Base-by-base conservation (phyloP, 2,113 vertebrate genomes). In the Ornithorhynchus anatinus region DNA sequence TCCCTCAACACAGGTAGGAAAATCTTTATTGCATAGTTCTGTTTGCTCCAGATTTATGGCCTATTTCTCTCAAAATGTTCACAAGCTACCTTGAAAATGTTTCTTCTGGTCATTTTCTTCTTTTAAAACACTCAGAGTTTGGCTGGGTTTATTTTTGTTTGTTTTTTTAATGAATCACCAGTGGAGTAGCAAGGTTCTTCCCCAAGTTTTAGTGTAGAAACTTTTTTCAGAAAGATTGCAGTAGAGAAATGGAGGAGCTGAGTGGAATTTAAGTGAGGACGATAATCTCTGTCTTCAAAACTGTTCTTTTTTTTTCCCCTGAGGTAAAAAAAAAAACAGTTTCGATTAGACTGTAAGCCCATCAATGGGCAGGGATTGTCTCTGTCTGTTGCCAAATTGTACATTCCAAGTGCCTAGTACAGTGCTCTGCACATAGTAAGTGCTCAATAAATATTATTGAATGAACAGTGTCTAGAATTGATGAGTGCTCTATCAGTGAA, bases 1-100 rank as follows among this genome's bases (percentile, higher is more conserved):
- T 62, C 57, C 19, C 33, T 32, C 37, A 59, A 53, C 25, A 74
- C 19, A 71, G 13, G 47, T 7, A 8, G 47, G 36, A 68, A 86
- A 79, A 71, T 70, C 52, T 70, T 29, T 52, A 62, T 86, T 79
- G 43, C 38, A 33, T 53, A 32, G 22, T 66, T 10, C 66, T 50
- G 47, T 72, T 8, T 36, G 80, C 32, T 38, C 48, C 1, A 25
- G 50, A 25, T 69, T 78, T 79, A 56, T 53, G 44, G 1, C 48
- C 23, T 57, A 17, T 20, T 35, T 58, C 59, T 66, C 35, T 82
- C 64, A 56, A 62, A 54, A 53, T 8, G 13, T 77, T 80, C 23
- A 54, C n/a, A 44, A 20, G 72, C 4, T 36, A 67, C 81, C 76
- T 68, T 63, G 50, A 35, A 79, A 65, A 52, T 74, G 32, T 47